Base-by-base conservation (phyloP, 2,888 invertebrate species). In the Acleris emargana region DNA sequence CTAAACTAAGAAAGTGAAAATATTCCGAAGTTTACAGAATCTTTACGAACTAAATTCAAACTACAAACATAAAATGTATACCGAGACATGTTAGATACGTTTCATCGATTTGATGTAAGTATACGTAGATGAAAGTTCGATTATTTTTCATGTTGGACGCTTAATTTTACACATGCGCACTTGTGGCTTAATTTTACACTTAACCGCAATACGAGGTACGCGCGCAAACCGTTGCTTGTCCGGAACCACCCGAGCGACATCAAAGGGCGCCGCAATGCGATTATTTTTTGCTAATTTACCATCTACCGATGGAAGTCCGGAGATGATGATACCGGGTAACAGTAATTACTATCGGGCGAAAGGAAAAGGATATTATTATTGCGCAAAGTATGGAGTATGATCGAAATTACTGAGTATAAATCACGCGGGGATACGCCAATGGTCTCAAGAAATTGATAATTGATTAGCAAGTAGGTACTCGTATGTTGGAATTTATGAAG, bases 271-370 rank as follows among this genome's bases (percentile, higher is more conserved):
- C 72, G 70, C 60, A 67, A 69, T 71, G 71, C 77, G 79, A 82
- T 87, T 87, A 86, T 87, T 87, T 87, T 87, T 87, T 86, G 86
- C 87, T 87, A 88, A 88, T 88, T 85, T 83, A 86, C 86, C 87
- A 79, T 87, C 78, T 77, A 79, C 71, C 76, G 78, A 77, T 76
- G 75, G 72, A 62, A 70, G 72, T 69, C 72, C 77, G 77, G 78
- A 78, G 77, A 79, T 72, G 69, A 68, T 62, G 51, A 58, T 62
- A 54, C 64, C 68, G 60, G 64, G 66, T 59, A 66, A 66, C 66
- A 43, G 66, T 66, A 73, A 76, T 75, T 75, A 72, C 76, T 70
- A 71, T 76, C 70, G 54, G 66, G 57, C 68, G 67, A 72, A 63
- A 69, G 69, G 69, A 69, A 69, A 67, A 43, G 69, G 69, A 69